These are phyloP conservation scores for Kradibia gibbosae DNA, from an alignment of 1,140 invertebrate species.

Conservation along the genomic window DNA sequence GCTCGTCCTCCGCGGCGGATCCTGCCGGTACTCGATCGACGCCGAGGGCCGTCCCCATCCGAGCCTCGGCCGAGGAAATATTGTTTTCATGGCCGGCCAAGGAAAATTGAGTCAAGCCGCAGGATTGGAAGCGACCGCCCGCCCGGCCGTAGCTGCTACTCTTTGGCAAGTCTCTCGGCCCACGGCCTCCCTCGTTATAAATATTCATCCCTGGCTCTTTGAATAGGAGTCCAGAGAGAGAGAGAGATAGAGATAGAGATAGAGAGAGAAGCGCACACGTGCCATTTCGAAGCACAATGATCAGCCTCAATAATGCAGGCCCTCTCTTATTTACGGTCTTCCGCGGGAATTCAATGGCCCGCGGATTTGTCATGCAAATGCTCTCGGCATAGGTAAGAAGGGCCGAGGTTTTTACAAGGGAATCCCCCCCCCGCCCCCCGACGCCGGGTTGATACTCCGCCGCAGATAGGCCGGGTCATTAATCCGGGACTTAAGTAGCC, in stretches of 20 bases:
- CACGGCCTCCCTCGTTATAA: background rate
- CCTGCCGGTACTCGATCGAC: no score
- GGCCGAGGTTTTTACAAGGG: constrained; percentile 54
- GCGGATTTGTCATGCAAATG: constrained; percentile 1
- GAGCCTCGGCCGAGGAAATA: no score
- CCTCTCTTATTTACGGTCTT: background rate
- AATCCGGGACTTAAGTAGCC: constrained; percentile 57
- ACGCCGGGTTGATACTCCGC: constrained; percentile 49
- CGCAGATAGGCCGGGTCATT: constrained; percentile 52
- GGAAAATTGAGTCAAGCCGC: constrained; percentile 59
- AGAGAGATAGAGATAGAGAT: no score
- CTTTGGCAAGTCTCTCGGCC: background rate
- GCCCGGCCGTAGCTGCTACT: background rate
- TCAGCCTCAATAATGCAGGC: background rate
- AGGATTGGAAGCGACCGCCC: constrained; percentile 65
- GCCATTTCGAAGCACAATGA: background rate
- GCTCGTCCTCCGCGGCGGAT: constrained; percentile 2
- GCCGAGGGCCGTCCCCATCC: no score
- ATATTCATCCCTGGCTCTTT: background rate
- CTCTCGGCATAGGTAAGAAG: constrained; percentile 51
- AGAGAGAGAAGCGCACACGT: no score
- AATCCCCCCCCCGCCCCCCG: constrained; percentile 59
- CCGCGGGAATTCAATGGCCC: background rate
- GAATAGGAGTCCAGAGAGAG: background rate
- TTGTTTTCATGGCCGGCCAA: no score